phyloP scores from a whole-genome alignment of 30 jellyfish, hydroid and myxozoan species.

The Hydra vulgaris region DNA sequence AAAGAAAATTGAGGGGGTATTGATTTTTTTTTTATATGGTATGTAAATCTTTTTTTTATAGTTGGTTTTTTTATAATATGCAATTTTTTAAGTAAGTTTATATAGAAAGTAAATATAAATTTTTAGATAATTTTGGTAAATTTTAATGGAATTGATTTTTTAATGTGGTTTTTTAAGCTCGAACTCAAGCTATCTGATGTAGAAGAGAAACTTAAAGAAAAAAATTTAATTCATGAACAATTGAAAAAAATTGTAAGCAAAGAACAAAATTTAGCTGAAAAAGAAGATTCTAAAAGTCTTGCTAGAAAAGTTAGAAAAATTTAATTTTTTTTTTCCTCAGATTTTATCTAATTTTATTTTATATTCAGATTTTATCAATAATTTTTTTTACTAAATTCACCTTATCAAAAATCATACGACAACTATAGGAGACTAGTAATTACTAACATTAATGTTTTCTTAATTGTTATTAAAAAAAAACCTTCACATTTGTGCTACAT shows the following conservation, averaged over 20 bases:
- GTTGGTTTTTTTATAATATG: too few relatives aligned
- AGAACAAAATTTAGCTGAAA: conserved; percentile 36
- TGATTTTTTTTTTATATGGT: background rate
- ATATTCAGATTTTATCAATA: background rate
- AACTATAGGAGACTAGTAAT: too few relatives aligned
- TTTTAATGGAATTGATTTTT: background rate
- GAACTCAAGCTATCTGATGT: conserved; percentile 53
- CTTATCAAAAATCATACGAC: too few relatives aligned
- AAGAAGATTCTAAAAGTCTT: conserved; percentile 52
- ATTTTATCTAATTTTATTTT: background rate
- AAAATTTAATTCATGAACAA: conserved; percentile 63
- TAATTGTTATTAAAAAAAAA: too few relatives aligned
- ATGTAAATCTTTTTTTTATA: too few relatives aligned
- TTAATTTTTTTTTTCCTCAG: too few relatives aligned
- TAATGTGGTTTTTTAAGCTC: conserved; percentile 18
- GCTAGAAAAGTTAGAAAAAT: conserved; percentile 56
- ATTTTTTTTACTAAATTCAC: too few relatives aligned
- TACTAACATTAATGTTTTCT: too few relatives aligned
- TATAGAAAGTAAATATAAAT: too few relatives aligned
- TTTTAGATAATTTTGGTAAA: background rate
- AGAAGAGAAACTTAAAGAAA: conserved; percentile 63
- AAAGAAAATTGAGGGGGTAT: conserved; percentile 50
- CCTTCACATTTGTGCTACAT: too few relatives aligned
- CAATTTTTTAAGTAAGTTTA: too few relatives aligned
- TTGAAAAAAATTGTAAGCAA: conserved; percentile 43